Evolutionary conservation across 2,888 invertebrate genomes (phyloP), one percentile per base, ranked within the genome.

Genomic region (Busseola fusca): DNA sequence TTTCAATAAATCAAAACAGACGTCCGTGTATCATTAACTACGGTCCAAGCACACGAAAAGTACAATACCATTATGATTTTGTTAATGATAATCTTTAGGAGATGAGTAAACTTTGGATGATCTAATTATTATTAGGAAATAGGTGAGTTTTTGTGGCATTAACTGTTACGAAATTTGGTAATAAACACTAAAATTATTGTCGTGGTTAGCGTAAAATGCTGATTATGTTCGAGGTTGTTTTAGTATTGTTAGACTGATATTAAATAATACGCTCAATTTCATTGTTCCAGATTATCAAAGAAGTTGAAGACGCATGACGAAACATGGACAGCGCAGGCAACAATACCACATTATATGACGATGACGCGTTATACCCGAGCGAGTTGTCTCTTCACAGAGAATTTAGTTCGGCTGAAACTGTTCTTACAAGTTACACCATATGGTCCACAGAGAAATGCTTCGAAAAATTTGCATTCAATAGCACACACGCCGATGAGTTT

Each of bases 321-420:
- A 95, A 93, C 93, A 95, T 95, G 95, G 95, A 87, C 86, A 92
- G 84, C 90, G 90, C 72, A 90, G 94, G 88, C 94, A 94, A 92
- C 94, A 94, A 90, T 93, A 94, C 91, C 94, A 94, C 90, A 93
- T 95, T 87, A 93, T 93, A 90, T 94, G 91, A 94, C 63, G 86
- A 88, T 68, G 86, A 86, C 34, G 72, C 86, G 50, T 74, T 91
- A n/a, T 87, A 87, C 72, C 82, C 89, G 18, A 91, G 85, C 58
- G 92, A 93, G 60, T 82, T 88, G 54, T 82, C 87, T 45, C 84
- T 88, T n/a, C 88, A 89, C 54, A 87, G 86, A 71, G 90, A 91
- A 75, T 91, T 91, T 63, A 86, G 74, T 67, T 76, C 83, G 5
- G 72, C 84, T n/a, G 88, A 89, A 45, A 87, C 88, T 64, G 76